phyloP scores from a whole-genome alignment of 2,113 vertebrate genomes.

The Ictidomys tridecemlineatus region DNA sequence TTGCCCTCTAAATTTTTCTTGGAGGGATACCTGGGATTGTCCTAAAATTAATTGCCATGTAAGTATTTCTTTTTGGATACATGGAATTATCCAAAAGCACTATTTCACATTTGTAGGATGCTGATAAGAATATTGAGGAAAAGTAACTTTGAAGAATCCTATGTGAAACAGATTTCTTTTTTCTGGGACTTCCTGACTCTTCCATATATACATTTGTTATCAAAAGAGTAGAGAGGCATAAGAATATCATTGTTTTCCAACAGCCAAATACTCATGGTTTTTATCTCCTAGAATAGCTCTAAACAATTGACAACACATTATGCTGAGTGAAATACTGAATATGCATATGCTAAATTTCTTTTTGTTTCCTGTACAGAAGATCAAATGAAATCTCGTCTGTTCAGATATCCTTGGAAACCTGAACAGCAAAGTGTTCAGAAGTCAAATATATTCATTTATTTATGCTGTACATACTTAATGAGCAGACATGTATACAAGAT shows the following conservation, averaged over 20 bases:
- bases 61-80: constrained; percentile 10
- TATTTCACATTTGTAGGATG: not conserved
- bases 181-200: not conserved
- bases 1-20: not conserved
- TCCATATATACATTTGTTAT: not conserved
- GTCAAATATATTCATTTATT: not conserved
- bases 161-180: not conserved
- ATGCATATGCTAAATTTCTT: not conserved
- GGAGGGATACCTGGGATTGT: not conserved
- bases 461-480: not conserved
- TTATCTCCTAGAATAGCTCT: not conserved
- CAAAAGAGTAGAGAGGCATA: not conserved
- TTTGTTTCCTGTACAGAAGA: not conserved
- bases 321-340: not conserved
- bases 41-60: not conserved
- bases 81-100: not conserved
- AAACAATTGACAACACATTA: not conserved
- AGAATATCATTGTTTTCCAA: not conserved
- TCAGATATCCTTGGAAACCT: constrained; percentile 4
- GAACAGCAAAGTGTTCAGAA: constrained; percentile 12
- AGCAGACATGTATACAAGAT: not conserved
- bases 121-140: not conserved
- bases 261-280: not conserved
- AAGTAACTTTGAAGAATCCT: constrained; percentile 46
- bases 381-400: not conserved